A percentile compares a stretch with the other conserved stretches of the same genome.
Evolutionary conservation across 2,113 vertebrate species (phyloP).

Genomic region (Pomatostomus ruficeps): DNA sequence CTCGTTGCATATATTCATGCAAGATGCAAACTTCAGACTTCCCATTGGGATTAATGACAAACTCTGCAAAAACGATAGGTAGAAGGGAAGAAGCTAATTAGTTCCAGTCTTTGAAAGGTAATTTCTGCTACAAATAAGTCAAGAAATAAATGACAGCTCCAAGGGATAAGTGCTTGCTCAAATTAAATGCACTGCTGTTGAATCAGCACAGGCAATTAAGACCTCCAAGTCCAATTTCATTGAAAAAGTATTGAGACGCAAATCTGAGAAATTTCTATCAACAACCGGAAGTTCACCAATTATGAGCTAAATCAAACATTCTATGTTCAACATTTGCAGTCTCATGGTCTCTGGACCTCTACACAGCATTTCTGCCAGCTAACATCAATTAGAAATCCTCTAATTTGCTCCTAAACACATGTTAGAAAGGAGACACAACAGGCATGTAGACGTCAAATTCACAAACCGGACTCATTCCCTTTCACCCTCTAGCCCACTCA

Average conservation of each 20-base stretch:
- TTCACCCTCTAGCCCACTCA: too few species aligned
- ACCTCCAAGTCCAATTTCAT: background rate
- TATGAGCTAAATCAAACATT: background rate
- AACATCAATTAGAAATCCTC: background rate
- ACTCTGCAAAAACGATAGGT: conserved; percentile 72
- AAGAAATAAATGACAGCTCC: background rate
- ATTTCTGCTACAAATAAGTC: background rate
- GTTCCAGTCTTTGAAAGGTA: background rate
- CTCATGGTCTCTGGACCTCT: background rate
- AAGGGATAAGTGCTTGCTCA: background rate
- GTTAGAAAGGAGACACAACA: background rate
- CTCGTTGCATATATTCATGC: conserved; percentile 99
- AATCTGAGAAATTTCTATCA: background rate
- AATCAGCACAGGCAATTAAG: background rate
- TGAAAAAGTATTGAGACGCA: background rate
- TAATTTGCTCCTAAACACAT: background rate
- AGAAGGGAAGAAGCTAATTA: background rate
- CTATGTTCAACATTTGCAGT: background rate
- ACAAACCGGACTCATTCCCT: background rate
- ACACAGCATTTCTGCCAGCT: background rate
- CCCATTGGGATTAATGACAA: conserved; percentile 98
- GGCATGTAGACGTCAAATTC: background rate
- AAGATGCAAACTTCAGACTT: conserved; percentile 99
- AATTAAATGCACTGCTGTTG: background rate
- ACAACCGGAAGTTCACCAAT: background rate